Evolutionary conservation across 2,113 vertebrate species (phyloP), one percentile per base, ranked within the genome.

Genomic region (Oenanthe melanoleuca): DNA sequence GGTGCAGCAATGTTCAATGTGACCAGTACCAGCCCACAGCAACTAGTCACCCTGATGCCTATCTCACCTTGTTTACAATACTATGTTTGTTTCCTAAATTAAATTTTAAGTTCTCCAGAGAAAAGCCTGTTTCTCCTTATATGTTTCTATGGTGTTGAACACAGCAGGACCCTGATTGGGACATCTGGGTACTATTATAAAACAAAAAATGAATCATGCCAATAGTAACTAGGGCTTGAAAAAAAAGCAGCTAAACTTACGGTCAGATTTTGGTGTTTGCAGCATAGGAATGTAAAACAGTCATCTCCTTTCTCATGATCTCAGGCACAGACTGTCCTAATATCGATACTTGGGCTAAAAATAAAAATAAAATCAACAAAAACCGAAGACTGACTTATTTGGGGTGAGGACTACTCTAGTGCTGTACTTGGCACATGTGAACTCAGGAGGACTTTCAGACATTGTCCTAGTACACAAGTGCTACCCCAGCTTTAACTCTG

Each of bases 151-250:
- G 42, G 61, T 89, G 78, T 55, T 86, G 74, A 86, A 45, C 65
- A 87, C 84, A 89, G 80, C 57, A 81, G 57, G 53, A 81, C 31
- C 6, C 61, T 38, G 66, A 45, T 0, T 81, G 73, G 57, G 73
- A 95, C 84, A 96, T 96, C 91, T 95, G 95, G 78, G 66, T 87
- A 65, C 34, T 70, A 82, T 94, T 95, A 87, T 38, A 85, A 91
- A 85, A 94, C 87, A 95, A 91, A 92, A 91, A 95, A 87, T 82
- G 55, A 94, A 87, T 89, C 94, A 91, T 17, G 29, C 33, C 50
- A 95, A 40, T 79, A 95, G 77, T 37, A 91, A 92, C 31, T 82
- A 57, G 42, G 29, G 75, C 63, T 92, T 49, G 11, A n/a, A 70
- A 75, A 91, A 82, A 72, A 44, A 19, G 21, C 53, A 81, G n/a